phyloP scores from a whole-genome alignment of 1,140 invertebrate genomes.

The Papilio xuthus region DNA sequence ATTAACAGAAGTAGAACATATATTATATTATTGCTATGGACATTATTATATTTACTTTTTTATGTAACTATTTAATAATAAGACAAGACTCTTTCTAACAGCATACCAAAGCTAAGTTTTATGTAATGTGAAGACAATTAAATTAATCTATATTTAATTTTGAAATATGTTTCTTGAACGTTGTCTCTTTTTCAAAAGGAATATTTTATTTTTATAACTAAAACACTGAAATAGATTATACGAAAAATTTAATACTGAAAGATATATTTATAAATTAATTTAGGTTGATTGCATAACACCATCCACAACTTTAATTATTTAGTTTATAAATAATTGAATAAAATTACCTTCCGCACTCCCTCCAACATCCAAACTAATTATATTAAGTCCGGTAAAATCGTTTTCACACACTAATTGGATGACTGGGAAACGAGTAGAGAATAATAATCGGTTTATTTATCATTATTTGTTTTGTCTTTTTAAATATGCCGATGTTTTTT shows the following conservation, averaged over 20 bases:
- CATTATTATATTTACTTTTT: no score
- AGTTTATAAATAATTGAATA: slow-evolving; percentile 12
- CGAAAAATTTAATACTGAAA: no score
- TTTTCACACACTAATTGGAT: slow-evolving; percentile 15
- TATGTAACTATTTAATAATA: background rate
- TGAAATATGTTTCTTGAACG: background rate
- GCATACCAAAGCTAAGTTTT: background rate
- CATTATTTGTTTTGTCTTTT: background rate
- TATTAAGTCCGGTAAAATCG: slow-evolving; percentile 13
- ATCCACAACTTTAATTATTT: background rate
- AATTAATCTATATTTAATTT: no score
- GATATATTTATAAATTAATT: background rate
- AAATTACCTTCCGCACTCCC: slow-evolving; percentile 2
- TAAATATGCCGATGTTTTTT: no score
- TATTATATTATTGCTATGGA: background rate
- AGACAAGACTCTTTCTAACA: background rate
- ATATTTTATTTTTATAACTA: no score
- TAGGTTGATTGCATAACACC: background rate
- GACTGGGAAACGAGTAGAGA: slow-evolving; percentile 4
- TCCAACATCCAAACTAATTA: slow-evolving; percentile 13
- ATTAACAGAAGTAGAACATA: background rate
- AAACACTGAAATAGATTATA: no score
- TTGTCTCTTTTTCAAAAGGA: no score
- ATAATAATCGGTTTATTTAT: slow-evolving; percentile 2
- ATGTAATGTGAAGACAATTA: no score